Evolutionary conservation across 2,113 vertebrate species (phyloP).

Genomic region (Gavia stellata): DNA sequence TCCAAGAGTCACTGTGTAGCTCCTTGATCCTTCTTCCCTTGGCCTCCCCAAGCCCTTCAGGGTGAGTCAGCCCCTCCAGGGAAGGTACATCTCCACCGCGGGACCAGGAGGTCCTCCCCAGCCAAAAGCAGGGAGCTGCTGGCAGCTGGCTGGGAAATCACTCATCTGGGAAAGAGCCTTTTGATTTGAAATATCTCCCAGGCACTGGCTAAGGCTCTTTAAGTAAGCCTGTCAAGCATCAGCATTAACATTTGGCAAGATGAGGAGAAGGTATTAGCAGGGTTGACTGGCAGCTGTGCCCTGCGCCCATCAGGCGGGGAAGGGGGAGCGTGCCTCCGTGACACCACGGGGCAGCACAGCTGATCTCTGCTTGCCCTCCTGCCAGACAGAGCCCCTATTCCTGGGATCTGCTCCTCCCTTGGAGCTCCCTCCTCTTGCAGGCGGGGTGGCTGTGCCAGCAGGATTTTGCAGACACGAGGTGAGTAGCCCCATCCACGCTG

Average conservation of each 20-base stretch:
- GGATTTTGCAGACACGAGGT: neutral
- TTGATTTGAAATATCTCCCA: neutral
- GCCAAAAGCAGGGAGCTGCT: neutral
- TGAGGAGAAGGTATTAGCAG: neutral
- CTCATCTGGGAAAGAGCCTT: neutral
- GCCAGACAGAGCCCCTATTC: neutral
- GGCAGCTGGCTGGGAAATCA: neutral
- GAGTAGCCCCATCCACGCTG: rapidly evolving
- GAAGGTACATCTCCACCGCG: neutral
- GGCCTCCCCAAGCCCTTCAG: rapidly evolving
- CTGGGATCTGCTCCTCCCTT: neutral
- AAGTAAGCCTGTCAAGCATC: neutral
- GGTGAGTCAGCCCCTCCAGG: neutral
- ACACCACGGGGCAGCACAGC: neutral
- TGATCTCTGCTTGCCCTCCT: neutral
- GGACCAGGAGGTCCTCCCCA: neutral
- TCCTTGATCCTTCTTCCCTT: neutral
- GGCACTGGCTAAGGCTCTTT: neutral
- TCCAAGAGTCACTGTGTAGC: neutral
- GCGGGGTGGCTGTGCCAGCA: neutral
- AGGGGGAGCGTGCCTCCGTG: rapidly evolving
- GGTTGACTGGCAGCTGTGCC: neutral
- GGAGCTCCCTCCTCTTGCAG: neutral
- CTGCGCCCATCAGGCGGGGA: rapidly evolving
- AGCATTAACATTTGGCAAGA: neutral